Evolutionary conservation across 2,113 vertebrate species (phyloP).

Genomic region (Piprites chloris): DNA sequence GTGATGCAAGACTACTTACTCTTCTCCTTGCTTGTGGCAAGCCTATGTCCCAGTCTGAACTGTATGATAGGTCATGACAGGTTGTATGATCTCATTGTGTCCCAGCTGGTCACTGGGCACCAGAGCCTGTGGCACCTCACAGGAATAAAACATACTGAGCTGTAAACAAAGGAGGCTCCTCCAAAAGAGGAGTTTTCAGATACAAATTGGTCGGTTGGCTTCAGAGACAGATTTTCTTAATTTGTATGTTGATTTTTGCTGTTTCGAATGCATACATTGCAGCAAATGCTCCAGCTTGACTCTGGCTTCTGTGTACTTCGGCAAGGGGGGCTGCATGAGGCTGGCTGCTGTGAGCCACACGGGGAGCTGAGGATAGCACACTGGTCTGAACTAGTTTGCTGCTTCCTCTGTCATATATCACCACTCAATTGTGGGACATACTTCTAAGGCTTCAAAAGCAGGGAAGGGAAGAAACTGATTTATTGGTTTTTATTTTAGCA

Average conservation of each 20-base stretch:
- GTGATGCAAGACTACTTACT: neutral
- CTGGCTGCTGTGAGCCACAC: neutral
- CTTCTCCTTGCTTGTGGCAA: neutral
- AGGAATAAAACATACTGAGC: neutral
- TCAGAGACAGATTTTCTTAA: conserved; percentile 15
- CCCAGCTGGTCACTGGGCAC: neutral
- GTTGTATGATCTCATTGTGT: neutral
- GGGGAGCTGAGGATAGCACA: neutral
- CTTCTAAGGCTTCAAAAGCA: neutral
- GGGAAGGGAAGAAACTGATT: neutral
- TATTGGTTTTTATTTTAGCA: neutral
- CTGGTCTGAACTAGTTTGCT: conserved; percentile 18
- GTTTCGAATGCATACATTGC: neutral
- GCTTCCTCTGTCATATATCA: neutral
- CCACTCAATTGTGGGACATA: fast-evolving
- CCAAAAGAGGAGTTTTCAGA: neutral
- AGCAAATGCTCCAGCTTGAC: neutral
- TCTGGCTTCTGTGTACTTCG: neutral
- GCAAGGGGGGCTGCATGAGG: neutral
- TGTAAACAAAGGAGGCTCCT: neutral
- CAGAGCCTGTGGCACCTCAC: neutral
- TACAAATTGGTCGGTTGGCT: neutral
- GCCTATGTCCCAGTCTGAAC: neutral
- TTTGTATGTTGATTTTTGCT: conserved; percentile 6
- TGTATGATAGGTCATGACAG: fast-evolving